Percentiles rank a stretch among this genome's conserved stretches.
Conservation (phyloP, 2,113 vertebrate genomes). For the Neotoma lepida region DNA sequence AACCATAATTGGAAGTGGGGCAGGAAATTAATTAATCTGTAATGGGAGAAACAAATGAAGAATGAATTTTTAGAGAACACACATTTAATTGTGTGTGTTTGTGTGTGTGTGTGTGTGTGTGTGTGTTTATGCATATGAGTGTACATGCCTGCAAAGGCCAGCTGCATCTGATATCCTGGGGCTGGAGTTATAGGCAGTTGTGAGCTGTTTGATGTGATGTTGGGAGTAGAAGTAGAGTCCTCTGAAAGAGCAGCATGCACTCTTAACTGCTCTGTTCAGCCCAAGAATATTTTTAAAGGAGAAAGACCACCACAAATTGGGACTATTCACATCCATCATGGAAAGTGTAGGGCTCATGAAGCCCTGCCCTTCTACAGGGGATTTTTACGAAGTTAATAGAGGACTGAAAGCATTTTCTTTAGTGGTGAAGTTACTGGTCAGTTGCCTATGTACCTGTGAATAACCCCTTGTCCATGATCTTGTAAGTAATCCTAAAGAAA, state of each 20-base stretch:
- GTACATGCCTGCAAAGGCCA: neutral
- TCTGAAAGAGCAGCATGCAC: neutral
- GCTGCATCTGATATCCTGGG: neutral
- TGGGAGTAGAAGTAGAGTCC: neutral
- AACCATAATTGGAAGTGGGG: neutral
- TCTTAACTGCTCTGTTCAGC: neutral
- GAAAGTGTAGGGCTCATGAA: neutral
- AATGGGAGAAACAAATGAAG: constrained; percentile 9
- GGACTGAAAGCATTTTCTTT: neutral
- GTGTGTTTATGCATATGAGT: neutral
- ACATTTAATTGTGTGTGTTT: neutral
- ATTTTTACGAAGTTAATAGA: neutral
- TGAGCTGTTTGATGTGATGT: neutral
- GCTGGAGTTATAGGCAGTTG: neutral
- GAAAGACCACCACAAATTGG: neutral
- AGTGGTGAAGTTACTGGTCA: neutral
- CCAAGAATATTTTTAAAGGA: neutral
- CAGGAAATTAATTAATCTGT: neutral
- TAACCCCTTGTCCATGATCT: neutral
- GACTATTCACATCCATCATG: neutral
- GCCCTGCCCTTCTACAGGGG: too few relatives aligned
- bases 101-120: neutral
- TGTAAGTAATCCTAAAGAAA: neutral
- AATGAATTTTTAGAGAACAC: neutral
- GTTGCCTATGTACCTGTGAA: neutral